Conservation (phyloP, 2,797 vertebrate species). For the Pseudocheirus occidentalis region DNA sequence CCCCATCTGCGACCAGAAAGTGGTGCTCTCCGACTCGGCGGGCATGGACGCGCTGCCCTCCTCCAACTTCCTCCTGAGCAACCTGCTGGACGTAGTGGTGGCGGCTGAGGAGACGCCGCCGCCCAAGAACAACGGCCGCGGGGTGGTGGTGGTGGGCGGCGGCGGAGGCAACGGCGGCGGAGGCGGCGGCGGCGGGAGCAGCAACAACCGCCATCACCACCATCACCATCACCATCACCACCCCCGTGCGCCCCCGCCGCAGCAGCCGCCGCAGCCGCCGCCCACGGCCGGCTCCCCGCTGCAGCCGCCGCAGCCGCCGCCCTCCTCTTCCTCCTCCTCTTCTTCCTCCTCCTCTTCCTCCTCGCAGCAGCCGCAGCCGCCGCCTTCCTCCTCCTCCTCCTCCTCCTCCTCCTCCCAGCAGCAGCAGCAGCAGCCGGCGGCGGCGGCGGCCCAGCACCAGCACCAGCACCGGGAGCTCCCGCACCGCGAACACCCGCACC, state of each 20-base stretch:
- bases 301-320: conserved; percentile 77
- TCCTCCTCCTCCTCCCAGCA: conserved; percentile 18
- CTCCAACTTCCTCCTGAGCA: conserved; percentile 94
- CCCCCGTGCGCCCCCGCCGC: conserved; percentile 82
- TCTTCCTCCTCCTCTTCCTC: conserved; percentile 36
- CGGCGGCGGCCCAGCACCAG: conserved; percentile 72
- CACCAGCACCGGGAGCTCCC: conserved; percentile 74
- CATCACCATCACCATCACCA: conserved; percentile 80
- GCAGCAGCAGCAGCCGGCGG: conserved; percentile 18
- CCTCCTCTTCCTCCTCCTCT: background rate
- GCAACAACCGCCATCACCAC: conserved; percentile 73
- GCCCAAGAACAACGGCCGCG: conserved; percentile 85
- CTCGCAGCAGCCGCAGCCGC: conserved; percentile 56
- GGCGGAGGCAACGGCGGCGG: conserved; percentile 87
- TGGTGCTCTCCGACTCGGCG: conserved; percentile 90
- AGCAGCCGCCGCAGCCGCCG: conserved; percentile 72
- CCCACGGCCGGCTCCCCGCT: conserved; percentile 72
- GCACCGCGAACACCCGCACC: conserved; percentile 68
- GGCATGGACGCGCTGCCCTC: conserved; percentile 94
- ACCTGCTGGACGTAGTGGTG: conserved; percentile 94
- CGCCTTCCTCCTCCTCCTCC: conserved; percentile 43
- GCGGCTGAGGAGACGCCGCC: conserved; percentile 86
- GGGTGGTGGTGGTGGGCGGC: conserved; percentile 63
- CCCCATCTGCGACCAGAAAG: conserved; percentile 94
- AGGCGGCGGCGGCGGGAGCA: conserved; percentile 50